These are phyloP conservation scores for Magallana angulata DNA, from an alignment of 1,140 invertebrate genomes.

Conservation along the genomic window DNA sequence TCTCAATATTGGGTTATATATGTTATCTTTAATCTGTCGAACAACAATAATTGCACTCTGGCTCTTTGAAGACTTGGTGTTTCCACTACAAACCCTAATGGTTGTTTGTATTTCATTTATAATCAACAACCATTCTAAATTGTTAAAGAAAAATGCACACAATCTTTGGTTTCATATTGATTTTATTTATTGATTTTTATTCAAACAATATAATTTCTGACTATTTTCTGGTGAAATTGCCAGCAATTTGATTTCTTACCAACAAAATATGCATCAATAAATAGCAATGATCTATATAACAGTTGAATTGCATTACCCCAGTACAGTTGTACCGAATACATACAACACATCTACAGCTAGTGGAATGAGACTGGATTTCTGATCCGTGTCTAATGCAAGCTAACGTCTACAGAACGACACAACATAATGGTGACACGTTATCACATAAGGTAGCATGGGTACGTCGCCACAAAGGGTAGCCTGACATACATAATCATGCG, in stretches of 20 bases:
- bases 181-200: not conserved
- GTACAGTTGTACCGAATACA: not conserved
- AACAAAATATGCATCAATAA: not conserved
- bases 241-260: conserved; percentile 19
- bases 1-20: too few species aligned
- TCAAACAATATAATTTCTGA: not conserved
- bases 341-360: not conserved
- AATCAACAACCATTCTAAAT: too few species aligned
- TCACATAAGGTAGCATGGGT: too few species aligned
- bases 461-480: too few species aligned
- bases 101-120: too few species aligned
- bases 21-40: too few species aligned
- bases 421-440: too few species aligned
- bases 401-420: not conserved
- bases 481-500: too few species aligned
- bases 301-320: not conserved
- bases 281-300: not conserved
- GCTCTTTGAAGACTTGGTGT: too few species aligned
- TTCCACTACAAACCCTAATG: too few species aligned
- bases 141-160: not conserved
- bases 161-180: not conserved
- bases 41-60: too few species aligned
- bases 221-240: not conserved
- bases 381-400: conserved; percentile 3
- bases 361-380: conserved; percentile 20